A percentile compares a stretch with the other conserved stretches of the same genome.
Evolutionary conservation across 1,140 invertebrate genomes (phyloP).

Genomic region (Heterodera carotae): DNA sequence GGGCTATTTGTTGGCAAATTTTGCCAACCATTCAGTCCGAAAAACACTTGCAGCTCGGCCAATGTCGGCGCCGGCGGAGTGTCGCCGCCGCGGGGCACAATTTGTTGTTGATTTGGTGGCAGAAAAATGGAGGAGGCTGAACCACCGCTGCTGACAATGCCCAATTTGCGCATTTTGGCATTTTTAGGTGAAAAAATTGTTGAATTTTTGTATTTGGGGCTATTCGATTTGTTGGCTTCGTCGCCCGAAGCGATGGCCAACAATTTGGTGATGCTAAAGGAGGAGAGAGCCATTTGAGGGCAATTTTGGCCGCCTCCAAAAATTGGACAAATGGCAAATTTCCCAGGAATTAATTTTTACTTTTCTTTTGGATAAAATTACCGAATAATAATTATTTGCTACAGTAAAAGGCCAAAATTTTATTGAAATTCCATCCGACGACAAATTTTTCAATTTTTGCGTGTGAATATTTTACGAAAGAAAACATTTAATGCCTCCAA

Average conservation of each 20-base stretch:
- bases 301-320: neutral
- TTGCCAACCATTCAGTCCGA: slow-evolving; percentile 23
- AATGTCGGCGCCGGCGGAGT: slow-evolving; percentile 26
- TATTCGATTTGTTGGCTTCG: neutral
- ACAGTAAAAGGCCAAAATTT: neutral
- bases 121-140: neutral
- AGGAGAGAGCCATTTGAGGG: neutral
- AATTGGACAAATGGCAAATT: neutral
- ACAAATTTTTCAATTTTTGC: neutral
- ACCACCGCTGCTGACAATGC: too few species aligned
- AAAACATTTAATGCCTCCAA: neutral
- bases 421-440: neutral
- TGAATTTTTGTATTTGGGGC: neutral
- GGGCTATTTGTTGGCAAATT: too few species aligned
- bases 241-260: neutral
- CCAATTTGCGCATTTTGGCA: neutral
- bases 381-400: neutral
- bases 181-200: neutral
- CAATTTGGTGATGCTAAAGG: neutral
- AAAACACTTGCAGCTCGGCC: slow-evolving; percentile 34
- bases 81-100: neutral
- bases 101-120: neutral
- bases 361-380: neutral
- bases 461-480: neutral
- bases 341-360: neutral